Conservation (phyloP, 2,113 vertebrate genomes). For the Serilophus lunatus region DNA sequence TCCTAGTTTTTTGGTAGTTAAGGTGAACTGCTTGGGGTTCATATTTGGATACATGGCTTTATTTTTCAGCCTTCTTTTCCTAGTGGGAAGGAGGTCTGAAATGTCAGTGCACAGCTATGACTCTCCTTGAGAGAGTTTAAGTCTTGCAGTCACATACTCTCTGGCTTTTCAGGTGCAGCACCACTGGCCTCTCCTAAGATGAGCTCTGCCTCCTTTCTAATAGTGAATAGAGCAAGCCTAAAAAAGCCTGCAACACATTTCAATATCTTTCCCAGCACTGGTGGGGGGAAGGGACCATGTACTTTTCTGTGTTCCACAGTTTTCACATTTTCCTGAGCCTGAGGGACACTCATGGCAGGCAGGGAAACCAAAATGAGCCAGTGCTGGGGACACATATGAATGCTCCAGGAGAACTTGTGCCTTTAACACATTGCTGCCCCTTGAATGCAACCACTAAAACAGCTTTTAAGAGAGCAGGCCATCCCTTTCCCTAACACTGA, state of each 20-base stretch:
- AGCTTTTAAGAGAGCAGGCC: background rate
- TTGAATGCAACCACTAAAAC: background rate
- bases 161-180: background rate
- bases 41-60: background rate
- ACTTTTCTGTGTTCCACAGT: background rate
- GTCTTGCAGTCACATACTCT: background rate
- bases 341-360: background rate
- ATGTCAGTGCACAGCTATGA: background rate
- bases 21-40: background rate
- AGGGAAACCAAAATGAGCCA: background rate
- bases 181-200: background rate
- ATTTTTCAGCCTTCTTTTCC: background rate
- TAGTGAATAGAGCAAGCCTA: background rate
- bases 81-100: background rate
- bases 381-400: accelerated
- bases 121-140: background rate
- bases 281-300: background rate
- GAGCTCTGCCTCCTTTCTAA: background rate
- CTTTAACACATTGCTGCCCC: background rate
- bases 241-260: background rate
- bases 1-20: background rate
- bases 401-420: background rate
- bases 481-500: background rate
- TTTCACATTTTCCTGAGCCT: background rate
- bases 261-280: background rate